Base-by-base conservation (phyloP, 2,113 vertebrate genomes). In the Labeo catla region DNA sequence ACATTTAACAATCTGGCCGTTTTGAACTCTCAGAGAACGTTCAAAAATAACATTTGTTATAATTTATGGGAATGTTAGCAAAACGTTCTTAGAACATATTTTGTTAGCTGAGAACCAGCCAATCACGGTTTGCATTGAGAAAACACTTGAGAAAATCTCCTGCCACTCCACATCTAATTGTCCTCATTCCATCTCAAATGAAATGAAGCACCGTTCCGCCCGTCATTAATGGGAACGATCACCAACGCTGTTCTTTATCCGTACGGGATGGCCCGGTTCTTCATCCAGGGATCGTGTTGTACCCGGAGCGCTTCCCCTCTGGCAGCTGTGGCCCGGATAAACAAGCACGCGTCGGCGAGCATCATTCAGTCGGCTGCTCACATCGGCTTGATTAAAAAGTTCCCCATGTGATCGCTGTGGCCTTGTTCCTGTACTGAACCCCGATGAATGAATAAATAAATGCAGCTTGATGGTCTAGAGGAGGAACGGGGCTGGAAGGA, bases 301-400 rank as follows among this genome's bases (percentile, higher is more conserved):
- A 54, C 45, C 49, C 11, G 49, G 7, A 59, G 57, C 19, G 2
- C 57, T 59, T 59, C 57, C 21, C 57, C 91, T 91, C 87, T 84
- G 89, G 92, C 92, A 92, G 93, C 93, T 91, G 93, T 59, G 88
- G 47, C 91, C 90, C 87, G 91, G 91, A 93, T 93, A 93, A 94
- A 93, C 92, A 94, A 92, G 92, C 92, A 91, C 50, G 84, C 88
- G 85, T 87, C 87, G 73, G 84, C 91, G 90, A 90, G 88, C 91
- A 93, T 92, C 89, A 92, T 89, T 93, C 91, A 89, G 90, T 82
- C 87, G 78, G 65, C 73, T 86, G 76, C 90, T 86, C 88, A 91
- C 61, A 63, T 77, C 90, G 88, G 86, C 88, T 92, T 7, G 36
- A 43, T 43, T 43, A 43, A 94, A 90, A 92, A 89, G 74, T 23